Percentiles rank a stretch among this genome's conserved stretches.
These are phyloP conservation scores for Chorisops tibialis DNA, from an alignment of 2,888 invertebrate genomes.

Conservation along the genomic window DNA sequence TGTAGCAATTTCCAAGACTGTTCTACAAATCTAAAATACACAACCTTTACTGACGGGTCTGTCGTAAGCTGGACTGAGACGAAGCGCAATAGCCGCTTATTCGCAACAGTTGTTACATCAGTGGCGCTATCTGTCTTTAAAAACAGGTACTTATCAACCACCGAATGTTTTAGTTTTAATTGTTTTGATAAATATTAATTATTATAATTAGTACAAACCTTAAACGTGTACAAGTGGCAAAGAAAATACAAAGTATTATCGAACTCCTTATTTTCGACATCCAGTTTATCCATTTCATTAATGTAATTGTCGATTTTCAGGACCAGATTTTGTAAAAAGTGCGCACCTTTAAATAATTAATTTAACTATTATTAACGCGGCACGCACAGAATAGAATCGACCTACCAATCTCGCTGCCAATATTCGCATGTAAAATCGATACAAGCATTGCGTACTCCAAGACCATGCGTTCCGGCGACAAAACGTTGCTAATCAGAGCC, in stretches of 20 bases:
- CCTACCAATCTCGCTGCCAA: constrained; percentile 84
- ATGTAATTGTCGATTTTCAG: constrained; percentile 64
- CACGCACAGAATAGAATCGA: constrained; percentile 18
- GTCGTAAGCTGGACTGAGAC: too few species aligned
- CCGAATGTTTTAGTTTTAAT: too few species aligned
- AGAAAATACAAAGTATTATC: constrained; percentile 78
- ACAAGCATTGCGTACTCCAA: constrained; percentile 82
- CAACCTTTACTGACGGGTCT: too few species aligned
- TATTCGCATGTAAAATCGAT: constrained; percentile 80
- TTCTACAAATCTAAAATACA: too few species aligned
- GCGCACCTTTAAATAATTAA: constrained; percentile 59
- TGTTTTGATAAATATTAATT: not conserved
- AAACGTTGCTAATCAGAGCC: constrained; percentile 60
- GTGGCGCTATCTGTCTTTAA: too few species aligned
- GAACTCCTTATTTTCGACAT: constrained; percentile 71
- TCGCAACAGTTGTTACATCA: too few species aligned
- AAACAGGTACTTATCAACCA: too few species aligned
- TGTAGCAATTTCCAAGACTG: too few species aligned
- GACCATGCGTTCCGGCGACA: constrained; percentile 70
- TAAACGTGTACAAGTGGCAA: constrained; percentile 83
- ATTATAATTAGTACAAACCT: constrained; percentile 55
- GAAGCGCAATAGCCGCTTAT: too few species aligned
- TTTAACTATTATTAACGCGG: too few species aligned
- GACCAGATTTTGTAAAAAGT: constrained; percentile 74
- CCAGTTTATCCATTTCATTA: constrained; percentile 48